phyloP scores from a whole-genome alignment of 2,797 vertebrate genomes.

The Lepilemur septentrionalis region DNA sequence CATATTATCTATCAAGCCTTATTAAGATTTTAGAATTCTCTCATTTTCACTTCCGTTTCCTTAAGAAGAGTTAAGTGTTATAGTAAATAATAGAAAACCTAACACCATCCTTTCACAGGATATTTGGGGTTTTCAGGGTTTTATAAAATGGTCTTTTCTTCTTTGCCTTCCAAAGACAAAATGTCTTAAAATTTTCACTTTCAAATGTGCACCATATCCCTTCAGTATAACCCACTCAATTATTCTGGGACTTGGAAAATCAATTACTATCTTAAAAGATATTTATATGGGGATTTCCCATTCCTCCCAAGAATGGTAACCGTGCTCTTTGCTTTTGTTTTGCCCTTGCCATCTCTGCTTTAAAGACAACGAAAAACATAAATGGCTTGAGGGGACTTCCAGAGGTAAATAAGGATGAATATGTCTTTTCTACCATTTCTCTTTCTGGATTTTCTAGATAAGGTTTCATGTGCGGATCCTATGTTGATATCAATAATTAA shows the following conservation, averaged over 20 bases:
- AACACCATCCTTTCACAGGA: not conserved
- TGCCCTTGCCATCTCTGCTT: not conserved
- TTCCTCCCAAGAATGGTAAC: not conserved
- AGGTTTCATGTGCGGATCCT: not conserved
- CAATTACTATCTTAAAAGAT: not conserved
- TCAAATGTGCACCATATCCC: not conserved
- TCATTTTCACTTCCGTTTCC: not conserved
- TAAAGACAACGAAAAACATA: not conserved
- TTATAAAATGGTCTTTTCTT: not conserved
- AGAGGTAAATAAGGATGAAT: not conserved
- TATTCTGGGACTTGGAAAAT: not conserved
- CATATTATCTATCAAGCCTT: not conserved
- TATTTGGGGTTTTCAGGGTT: not conserved
- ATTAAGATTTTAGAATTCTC: not conserved
- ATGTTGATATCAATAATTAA: not conserved
- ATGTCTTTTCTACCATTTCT: not conserved
- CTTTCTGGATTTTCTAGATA: not conserved
- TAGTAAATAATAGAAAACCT: not conserved
- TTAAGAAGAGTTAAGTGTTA: not conserved
- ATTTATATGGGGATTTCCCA: not conserved
- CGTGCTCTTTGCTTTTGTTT: not conserved
- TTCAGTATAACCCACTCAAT: not conserved
- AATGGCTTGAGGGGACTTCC: not conserved
- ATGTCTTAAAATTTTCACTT: not conserved
- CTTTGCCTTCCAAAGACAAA: constrained; percentile 20